Evolutionary conservation across 2,888 invertebrate genomes (phyloP), one percentile per base, ranked within the genome.

Genomic region (Pristionchus maxplancki): DNA sequence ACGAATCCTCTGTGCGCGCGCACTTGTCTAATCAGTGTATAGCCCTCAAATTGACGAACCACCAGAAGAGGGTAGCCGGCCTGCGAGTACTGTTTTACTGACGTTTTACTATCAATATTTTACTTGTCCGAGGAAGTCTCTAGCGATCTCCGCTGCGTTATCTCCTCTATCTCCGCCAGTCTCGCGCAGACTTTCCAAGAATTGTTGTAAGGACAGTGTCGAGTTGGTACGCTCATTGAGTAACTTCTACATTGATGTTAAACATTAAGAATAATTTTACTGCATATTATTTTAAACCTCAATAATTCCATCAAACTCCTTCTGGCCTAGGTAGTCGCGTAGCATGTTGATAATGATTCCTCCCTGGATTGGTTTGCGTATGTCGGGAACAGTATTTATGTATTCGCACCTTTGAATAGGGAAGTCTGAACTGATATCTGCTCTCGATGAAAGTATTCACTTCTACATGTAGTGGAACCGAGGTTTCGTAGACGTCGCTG

Each of bases 361-460:
- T 5, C 78, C 78, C 74, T 74, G 20, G 24, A 40, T 74, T 40
- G 37, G 9, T 31, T 15, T 31, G 4, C 31, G 64, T 15, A 6
- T 31, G 31, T 4, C 13, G 2, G 9, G 17, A 31, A 31, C 31
- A 6, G 9, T 11, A 64, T 3, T 31, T 5, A 28, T 4, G 20
- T 5, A 34, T 2, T 5, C 34, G 15, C 1, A 78, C 78, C 78
- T 78, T 78, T 9, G 48, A 28, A n/a, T 78, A 78, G 5, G 78
- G 78, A n/a, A 40, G 37, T 6, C 78, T 40, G 78, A 78, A 78
- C n/a, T 34, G 37, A 40, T 44, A 40, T 40, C 78, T 4, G 28
- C 78, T 78, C n/a, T 78, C 78, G 40, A 78, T 40, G 44, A 78
- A 78, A 13, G 78, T 78, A 17, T 78, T 17, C 9, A 78, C 78